phyloP scores from a whole-genome alignment of 2,113 vertebrate genomes.

The Sceloporus tristichus region DNA sequence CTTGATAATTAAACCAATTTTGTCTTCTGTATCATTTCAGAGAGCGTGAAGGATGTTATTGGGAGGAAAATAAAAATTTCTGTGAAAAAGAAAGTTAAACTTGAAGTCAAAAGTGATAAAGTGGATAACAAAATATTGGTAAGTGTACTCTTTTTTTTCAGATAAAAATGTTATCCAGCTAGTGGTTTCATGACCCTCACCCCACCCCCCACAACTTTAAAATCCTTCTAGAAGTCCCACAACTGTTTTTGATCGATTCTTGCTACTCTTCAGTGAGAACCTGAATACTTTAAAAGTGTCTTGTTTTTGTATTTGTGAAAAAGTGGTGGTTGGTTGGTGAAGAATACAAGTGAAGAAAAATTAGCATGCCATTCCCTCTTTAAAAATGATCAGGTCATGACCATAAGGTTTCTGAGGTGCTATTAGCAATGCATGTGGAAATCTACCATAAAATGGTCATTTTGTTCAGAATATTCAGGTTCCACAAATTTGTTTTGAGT shows the following conservation, averaged over 20 bases:
- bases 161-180: neutral
- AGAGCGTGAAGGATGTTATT: constrained; percentile 92
- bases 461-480: neutral
- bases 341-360: neutral
- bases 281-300: neutral
- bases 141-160: constrained; percentile 62
- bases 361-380: neutral
- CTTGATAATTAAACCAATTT: constrained; percentile 26
- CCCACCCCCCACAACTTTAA: neutral
- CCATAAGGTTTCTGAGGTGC: neutral
- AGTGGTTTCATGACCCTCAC: neutral
- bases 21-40: constrained; percentile 73
- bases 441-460: neutral
- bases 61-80: constrained; percentile 94
- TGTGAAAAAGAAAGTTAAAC: constrained; percentile 92
- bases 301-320: neutral
- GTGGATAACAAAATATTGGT: constrained; percentile 96
- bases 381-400: neutral
- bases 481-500: neutral
- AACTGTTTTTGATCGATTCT: constrained; percentile 13
- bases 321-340: neutral
- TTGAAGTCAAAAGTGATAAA: constrained; percentile 96
- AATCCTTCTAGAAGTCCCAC: neutral
- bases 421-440: neutral
- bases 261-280: neutral